These are phyloP conservation scores for Hymenochirus boettgeri DNA, from an alignment of 2,113 vertebrate genomes.

Conservation along the genomic window DNA sequence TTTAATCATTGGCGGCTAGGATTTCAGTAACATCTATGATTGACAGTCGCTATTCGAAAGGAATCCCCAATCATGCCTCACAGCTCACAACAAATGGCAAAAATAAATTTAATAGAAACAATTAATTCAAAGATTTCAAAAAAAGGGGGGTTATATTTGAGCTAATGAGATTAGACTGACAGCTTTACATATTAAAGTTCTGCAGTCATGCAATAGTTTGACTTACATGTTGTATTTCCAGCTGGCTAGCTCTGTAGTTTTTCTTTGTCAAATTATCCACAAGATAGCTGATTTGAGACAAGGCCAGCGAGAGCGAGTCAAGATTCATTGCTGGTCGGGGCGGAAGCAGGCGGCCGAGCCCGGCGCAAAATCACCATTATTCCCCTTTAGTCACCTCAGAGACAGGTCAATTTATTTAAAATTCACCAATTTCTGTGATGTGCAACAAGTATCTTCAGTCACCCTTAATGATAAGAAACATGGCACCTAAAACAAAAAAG, in stretches of 20 bases:
- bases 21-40: no score
- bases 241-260: slow-evolving; percentile 99
- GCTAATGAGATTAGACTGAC: no score
- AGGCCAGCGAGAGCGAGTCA: slow-evolving; percentile 99
- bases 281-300: slow-evolving; percentile 99
- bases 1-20: no score
- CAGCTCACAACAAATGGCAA: no score
- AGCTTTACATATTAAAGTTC: no score
- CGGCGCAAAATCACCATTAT: slow-evolving; percentile 99
- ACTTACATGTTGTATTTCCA: slow-evolving; percentile 99
- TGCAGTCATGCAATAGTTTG: neutral
- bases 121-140: no score
- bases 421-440: slow-evolving; percentile 70
- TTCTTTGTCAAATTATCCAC: slow-evolving; percentile 99
- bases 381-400: slow-evolving; percentile 99
- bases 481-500: slow-evolving; percentile 75
- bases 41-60: no score
- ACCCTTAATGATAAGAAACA: slow-evolving; percentile 73
- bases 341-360: slow-evolving; percentile 99
- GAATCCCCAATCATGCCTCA: no score
- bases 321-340: slow-evolving; percentile 99
- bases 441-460: slow-evolving; percentile 64
- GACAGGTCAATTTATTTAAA: slow-evolving; percentile 89
- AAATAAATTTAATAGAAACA: no score
- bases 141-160: no score